Base-by-base conservation (phyloP, 2,888 invertebrate species). In the Nasonovia ribisnigri region DNA sequence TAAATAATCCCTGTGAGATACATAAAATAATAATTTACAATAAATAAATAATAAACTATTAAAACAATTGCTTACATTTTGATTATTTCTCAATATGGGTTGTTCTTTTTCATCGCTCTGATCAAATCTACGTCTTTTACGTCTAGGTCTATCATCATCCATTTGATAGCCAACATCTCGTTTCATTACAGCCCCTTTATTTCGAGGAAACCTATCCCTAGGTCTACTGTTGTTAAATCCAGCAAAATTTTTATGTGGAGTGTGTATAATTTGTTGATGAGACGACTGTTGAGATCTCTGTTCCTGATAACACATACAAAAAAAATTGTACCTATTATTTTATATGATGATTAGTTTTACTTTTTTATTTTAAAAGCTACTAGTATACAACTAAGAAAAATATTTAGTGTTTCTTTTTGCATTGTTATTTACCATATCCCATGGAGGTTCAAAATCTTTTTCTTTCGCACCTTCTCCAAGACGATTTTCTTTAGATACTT, bases 131-230 rank as follows among this genome's bases (percentile, higher is more conserved):
- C 93, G 84, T 67, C 93, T 90, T 13, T 93, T 93, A n/a, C 93
- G 93, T 36, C 93, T 93, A 86, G 93, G 90, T n/a, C 93, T 90
- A 90, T 93, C 93, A 77, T 93, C 93, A 43, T 93, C 93, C n/a
- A 93, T 51, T 51, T 29, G 43, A 90, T 93, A 90, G 8, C 90
- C 51, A 84, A 90, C 36, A 90, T 93, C 93, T 67, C 93, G 42
- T 93, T 93, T 93, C 51, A 93, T 90, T 42, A 93, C 29, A 87
- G 42, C 11, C 2, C 93, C 90, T 86, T 93, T 93, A 48, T 86
- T 93, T 87, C 93, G 86, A 13, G 42, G 42, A 90, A 93, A 93
- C 13, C 93, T 60, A 67, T 93, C 93, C 3, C 90, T 90, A n/a
- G 86, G 11, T 42, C 93, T 93, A 87, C 67, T 88, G 10, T 60